Percentiles rank a stretch among this genome's conserved stretches.
Evolutionary conservation across 2,113 vertebrate genomes (phyloP).

Genomic region (Garra rufa): DNA sequence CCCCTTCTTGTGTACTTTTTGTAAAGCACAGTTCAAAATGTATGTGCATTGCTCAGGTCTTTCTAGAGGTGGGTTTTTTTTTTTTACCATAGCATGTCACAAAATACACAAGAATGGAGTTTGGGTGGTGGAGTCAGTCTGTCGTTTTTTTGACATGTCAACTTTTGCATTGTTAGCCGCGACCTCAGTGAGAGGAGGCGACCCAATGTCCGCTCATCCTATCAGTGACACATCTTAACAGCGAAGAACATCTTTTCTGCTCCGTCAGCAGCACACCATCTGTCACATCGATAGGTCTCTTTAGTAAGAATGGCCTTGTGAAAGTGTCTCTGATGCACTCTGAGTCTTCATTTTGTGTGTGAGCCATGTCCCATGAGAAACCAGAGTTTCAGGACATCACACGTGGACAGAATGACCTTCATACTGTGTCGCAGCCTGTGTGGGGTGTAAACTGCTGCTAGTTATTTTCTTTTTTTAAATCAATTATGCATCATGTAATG

Average conservation of each 20-base stretch:
- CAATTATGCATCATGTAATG: neutral
- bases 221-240: conserved; percentile 31
- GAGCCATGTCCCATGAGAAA: conserved; percentile 27
- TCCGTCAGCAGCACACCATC: conserved; percentile 53
- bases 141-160: conserved; percentile 7
- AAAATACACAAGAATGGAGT: neutral
- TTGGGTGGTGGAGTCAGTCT: neutral
- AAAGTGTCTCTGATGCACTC: conserved; percentile 29
- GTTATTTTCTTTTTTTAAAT: neutral
- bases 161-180: neutral
- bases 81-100: neutral
- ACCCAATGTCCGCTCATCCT: conserved; percentile 34
- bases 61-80: neutral
- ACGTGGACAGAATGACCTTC: conserved; percentile 18
- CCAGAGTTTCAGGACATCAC: neutral
- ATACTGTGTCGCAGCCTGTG: neutral
- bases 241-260: conserved; percentile 46
- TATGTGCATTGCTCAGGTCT: neutral
- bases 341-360: conserved; percentile 7
- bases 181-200: conserved; percentile 17
- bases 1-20: neutral
- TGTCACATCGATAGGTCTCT: conserved; percentile 48
- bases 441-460: neutral
- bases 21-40: neutral
- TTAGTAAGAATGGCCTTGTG: conserved; percentile 18